Evolutionary conservation across 2,113 vertebrate species (phyloP).

Genomic region (Siphamia tubifer): DNA sequence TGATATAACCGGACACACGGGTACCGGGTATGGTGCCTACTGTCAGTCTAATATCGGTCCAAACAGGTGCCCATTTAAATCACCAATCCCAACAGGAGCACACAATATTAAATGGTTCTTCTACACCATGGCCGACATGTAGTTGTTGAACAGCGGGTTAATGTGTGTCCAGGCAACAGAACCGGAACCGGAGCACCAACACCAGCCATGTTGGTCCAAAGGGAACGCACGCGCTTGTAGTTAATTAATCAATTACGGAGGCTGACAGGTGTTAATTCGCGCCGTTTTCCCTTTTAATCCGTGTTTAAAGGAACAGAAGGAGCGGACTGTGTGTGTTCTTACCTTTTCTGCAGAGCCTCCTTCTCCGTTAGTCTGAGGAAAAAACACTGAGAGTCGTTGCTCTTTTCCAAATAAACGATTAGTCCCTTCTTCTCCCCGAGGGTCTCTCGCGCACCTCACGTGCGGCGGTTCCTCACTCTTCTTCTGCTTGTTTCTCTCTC

Average conservation of each 20-base stretch:
- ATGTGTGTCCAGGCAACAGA: background rate
- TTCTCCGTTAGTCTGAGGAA: background rate
- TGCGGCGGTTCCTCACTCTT: slow-evolving; percentile 14
- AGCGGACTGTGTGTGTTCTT: background rate
- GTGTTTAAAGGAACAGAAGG: background rate
- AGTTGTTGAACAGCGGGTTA: background rate
- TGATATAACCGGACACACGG: too few species aligned
- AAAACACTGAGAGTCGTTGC: background rate
- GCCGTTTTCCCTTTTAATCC: background rate
- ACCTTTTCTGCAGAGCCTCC: slow-evolving; percentile 38
- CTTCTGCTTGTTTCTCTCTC: slow-evolving; percentile 8
- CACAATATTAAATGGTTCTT: background rate
- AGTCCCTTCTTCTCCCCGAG: slow-evolving; percentile 39
- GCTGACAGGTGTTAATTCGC: slow-evolving; percentile 49
- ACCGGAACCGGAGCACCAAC: background rate
- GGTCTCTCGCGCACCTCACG: slow-evolving; percentile 40
- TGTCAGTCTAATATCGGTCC: too few species aligned
- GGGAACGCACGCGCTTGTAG: background rate
- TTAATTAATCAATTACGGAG: slow-evolving; percentile 41
- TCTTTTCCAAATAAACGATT: slow-evolving; percentile 26
- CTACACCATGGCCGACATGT: slow-evolving; percentile 1
- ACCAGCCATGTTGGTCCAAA: background rate
- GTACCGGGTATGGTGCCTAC: too few species aligned
- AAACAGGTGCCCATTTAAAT: too few species aligned
- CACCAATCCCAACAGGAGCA: background rate